These are phyloP conservation scores for Patagioenas fasciata DNA, from an alignment of 2,113 vertebrate genomes.

Conservation along the genomic window DNA sequence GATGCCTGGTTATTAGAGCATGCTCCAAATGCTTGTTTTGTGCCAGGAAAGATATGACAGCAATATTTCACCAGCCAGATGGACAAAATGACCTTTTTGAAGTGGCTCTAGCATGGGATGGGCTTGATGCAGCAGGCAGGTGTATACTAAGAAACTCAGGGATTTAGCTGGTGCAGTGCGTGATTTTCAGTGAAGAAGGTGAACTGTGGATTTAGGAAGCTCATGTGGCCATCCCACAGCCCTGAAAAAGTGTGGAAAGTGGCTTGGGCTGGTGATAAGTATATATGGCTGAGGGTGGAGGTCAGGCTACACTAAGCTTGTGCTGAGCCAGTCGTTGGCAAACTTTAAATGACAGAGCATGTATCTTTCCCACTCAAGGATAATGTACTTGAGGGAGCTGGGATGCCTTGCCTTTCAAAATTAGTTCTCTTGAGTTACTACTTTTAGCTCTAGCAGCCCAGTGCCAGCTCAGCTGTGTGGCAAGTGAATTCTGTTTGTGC, in stretches of 20 bases:
- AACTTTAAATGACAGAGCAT: rapidly evolving
- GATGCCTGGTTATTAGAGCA: background rate
- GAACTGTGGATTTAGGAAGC: background rate
- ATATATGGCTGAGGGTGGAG: background rate
- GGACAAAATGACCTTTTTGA: background rate
- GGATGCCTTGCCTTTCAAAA: background rate
- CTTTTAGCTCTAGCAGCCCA: background rate
- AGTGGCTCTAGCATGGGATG: background rate
- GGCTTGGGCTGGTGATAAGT: background rate
- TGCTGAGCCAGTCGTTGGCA: background rate
- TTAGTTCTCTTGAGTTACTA: background rate
- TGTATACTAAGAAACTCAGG: background rate
- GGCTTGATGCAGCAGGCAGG: rapidly evolving
- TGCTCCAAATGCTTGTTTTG: background rate
- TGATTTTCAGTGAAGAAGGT: background rate
- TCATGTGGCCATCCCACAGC: background rate
- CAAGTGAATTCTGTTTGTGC: background rate
- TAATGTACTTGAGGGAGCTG: background rate
- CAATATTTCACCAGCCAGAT: background rate
- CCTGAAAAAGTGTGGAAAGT: background rate
- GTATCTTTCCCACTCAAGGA: background rate
- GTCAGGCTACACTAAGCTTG: rapidly evolving
- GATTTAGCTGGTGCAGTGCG: background rate
- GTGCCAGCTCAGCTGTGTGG: background rate
- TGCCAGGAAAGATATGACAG: background rate